Conservation (phyloP, 2,113 vertebrate genomes). For the Actenoides hombroni region DNA sequence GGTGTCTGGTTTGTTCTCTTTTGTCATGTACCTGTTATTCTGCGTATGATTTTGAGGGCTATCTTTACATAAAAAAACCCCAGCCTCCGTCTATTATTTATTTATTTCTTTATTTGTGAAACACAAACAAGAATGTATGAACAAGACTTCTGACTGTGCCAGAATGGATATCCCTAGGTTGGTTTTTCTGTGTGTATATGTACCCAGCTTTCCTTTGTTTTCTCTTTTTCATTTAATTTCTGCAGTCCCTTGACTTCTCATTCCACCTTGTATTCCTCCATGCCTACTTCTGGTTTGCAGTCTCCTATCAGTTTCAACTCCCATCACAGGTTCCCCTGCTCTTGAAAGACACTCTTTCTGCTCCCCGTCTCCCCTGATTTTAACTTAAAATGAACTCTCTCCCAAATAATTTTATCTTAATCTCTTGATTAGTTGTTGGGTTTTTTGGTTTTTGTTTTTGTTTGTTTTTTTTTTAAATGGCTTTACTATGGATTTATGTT, state of each 20-base stretch:
- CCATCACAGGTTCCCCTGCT: neutral
- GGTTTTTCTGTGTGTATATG: neutral
- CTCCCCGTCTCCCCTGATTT: neutral
- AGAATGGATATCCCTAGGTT: neutral
- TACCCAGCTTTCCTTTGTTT: neutral
- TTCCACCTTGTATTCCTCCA: neutral
- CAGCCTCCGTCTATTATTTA: too few species aligned
- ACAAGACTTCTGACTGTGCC: neutral
- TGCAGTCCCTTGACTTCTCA: neutral
- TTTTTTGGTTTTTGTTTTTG: neutral
- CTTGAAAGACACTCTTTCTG: neutral
- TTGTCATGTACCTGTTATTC: neutral
- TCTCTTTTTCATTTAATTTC: neutral
- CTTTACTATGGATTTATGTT: neutral
- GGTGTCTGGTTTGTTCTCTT: neutral
- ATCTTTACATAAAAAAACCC: neutral
- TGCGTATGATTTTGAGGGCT: neutral
- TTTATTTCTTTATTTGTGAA: neutral
- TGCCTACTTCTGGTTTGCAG: neutral
- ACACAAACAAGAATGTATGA: fast-evolving
- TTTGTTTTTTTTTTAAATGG: neutral
- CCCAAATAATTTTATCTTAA: neutral
- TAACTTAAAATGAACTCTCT: neutral
- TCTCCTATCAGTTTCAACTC: neutral
- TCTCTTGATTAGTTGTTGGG: neutral